Base-by-base conservation (phyloP, 2,888 invertebrate species). In the Matsumyia berberina region DNA sequence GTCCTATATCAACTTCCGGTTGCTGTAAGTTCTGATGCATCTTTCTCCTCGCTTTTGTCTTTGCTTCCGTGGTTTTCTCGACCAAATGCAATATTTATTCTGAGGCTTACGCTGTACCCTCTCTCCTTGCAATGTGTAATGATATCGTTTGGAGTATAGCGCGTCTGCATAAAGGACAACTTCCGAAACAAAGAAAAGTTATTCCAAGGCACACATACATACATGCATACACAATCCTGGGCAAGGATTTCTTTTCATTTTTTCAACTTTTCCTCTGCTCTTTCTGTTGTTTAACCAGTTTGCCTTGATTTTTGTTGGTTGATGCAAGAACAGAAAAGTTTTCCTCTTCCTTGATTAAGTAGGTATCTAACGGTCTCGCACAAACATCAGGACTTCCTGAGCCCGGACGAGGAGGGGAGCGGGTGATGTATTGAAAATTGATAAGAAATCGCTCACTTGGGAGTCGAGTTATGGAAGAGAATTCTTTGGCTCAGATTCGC, bases 141-240 rank as follows among this genome's bases (percentile, higher is more conserved):
- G 53, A 37, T 42, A 67, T 15, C 53, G n/a, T n/a, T 31, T n/a
- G 2, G 37, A 4, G 12, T 42, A 17, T 49, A 19, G 31, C 6
- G 55, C 37, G 57, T 24, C 37, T 60, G 39, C 62, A 73, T 42
- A 35, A 73, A 62, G 73, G 62, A 55, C 73, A 73, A 39, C 51
- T 35, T 39, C 7, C 53, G 19, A 24, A 37, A 15, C 24, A 37
- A 51, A 31, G 17, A 64, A 46, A 70, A 39, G 29, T 58, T 39
- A 39, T 39, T 24, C 39, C 24, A 39, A 12, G 2, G n/a, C 24
- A 17, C 1, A 2, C 19, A 37, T 9, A 11, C 37, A 6, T 29
- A 12, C 31, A 31, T 6, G 12, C 12, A 31, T 12, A 29, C 2
- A n/a, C 7, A 11, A 3, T 4, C 33, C 1, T 12, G n/a, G 17